Evolutionary conservation across 2,113 vertebrate genomes (phyloP).

Genomic region (Microcebus ravelobensis): DNA sequence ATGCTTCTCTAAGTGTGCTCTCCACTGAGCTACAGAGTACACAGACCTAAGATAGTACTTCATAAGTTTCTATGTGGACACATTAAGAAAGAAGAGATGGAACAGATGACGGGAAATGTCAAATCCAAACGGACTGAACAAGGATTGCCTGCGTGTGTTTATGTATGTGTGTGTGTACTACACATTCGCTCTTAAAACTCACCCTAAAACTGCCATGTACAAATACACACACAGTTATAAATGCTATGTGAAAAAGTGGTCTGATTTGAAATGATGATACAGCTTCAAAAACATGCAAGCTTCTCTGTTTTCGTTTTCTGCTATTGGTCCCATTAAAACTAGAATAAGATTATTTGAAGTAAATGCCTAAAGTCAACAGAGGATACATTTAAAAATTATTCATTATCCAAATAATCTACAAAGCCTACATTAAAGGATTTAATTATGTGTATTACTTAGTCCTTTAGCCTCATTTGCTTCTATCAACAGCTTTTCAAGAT

Average conservation of each 20-base stretch:
- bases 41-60: background rate
- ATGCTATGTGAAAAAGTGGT: background rate
- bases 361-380: conserved; percentile 31
- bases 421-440: conserved; percentile 23
- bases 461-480: background rate
- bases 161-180: background rate
- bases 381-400: conserved; percentile 11
- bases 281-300: background rate
- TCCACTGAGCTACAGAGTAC: background rate
- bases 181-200: background rate
- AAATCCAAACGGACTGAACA: background rate
- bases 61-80: background rate
- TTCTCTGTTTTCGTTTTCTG: background rate
- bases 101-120: background rate
- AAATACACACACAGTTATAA: background rate
- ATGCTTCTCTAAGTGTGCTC: background rate
- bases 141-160: background rate
- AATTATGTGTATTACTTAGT: conserved; percentile 26
- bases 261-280: background rate
- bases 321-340: conserved; percentile 11
- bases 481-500: background rate
- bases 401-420: conserved; percentile 39
- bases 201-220: background rate
- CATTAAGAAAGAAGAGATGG: background rate
- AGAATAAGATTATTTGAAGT: conserved; percentile 17